Conservation (phyloP, 2,888 invertebrate species). For the Glaucopsyche alexis region DNA sequence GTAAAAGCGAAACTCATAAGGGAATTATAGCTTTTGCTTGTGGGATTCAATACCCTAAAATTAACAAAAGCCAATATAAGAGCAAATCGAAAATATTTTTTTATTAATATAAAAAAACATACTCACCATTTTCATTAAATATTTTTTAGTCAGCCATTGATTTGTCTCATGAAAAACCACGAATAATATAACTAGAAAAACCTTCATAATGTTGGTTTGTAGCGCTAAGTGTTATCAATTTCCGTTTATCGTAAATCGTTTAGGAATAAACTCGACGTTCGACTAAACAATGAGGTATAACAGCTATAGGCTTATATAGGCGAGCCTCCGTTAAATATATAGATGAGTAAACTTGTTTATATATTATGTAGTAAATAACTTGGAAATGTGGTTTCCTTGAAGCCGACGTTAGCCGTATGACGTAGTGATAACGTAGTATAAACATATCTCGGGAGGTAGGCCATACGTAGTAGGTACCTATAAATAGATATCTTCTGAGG, state of each 20-base stretch:
- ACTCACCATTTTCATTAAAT: background rate
- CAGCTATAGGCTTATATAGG: background rate
- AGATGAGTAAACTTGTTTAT: conserved; percentile 3
- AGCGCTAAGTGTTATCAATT: background rate
- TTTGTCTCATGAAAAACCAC: background rate
- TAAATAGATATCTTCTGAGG: background rate
- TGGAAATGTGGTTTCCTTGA: background rate
- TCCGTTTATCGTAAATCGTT: background rate
- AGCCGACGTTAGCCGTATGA: background rate
- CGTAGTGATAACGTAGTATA: background rate
- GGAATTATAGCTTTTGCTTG: too few species aligned
- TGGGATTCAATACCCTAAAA: too few species aligned
- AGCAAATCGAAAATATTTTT: too few species aligned
- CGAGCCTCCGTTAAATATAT: background rate
- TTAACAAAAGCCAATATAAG: too few species aligned
- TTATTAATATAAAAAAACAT: too few species aligned
- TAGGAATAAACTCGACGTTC: background rate
- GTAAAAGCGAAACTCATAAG: too few species aligned
- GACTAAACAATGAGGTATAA: background rate
- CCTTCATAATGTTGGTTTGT: background rate
- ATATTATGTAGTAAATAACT: conserved; percentile 9
- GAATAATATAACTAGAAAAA: background rate
- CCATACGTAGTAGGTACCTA: too few species aligned
- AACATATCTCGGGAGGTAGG: background rate
- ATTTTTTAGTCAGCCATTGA: background rate